Evolutionary conservation across 1,140 invertebrate species (phyloP), one percentile per base, ranked within the genome.

Genomic region (Trichonephila clavipes): DNA sequence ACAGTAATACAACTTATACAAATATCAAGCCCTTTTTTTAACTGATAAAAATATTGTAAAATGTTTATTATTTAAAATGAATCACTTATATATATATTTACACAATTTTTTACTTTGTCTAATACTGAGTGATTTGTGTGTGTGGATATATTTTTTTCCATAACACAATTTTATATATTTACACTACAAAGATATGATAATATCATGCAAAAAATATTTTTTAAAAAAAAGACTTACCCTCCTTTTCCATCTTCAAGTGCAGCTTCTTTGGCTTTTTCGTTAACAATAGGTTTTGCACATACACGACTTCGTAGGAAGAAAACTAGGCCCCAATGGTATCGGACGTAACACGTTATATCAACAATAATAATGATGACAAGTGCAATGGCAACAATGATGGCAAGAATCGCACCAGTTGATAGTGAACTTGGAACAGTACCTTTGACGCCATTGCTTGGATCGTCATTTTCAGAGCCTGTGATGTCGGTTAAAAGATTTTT

Each of bases 291-390:
- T 87, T 94, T 94, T 85, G 92, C 92, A 94, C 94, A 95, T 8
- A 94, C 77, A 28, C 90, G 58, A 40, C 85, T 93, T 62, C 94
- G 77, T 14, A 95, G 59, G 92, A 94, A 94, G 64, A 94, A 94
- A 21, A 95, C 85, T 18, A 95, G n/a, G 58, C 94, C 94, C 94
- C 94, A 95, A 21, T 95, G 92, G 61, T 94, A 95, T 62, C 94
- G 94, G 83, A 95, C 85, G 66, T 93, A 95, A 81, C 94, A 95
- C 40, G 88, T 90, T 21, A 95, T 94, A 88, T 95, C 94, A 59
- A 95, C 28, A 51, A 94, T 87, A 64, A 95, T 94, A 28, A 95
- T 64, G 44, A 95, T 87, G 18, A 95, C 89, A 19, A 94, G 82
- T 8, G 93, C 88, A 77, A 95, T 64, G n/a, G 90, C 86, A 83